These are phyloP conservation scores for Acrobasis consociella DNA, from an alignment of 2,888 invertebrate genomes.

Conservation along the genomic window DNA sequence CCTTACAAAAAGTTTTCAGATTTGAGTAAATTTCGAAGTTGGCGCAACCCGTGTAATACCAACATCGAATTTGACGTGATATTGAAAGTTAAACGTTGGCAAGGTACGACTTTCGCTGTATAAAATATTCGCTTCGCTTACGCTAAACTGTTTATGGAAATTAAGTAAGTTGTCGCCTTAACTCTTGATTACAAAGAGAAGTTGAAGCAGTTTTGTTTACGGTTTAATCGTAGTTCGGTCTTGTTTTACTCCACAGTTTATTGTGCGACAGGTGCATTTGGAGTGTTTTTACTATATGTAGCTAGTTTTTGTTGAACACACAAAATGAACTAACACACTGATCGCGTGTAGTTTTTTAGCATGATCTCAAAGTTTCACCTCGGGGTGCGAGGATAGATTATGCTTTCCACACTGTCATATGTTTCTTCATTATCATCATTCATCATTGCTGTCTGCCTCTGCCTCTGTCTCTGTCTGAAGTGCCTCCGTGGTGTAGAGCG, in stretches of 20 bases:
- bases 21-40: neutral
- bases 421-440: no score
- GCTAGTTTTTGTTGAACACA: neutral
- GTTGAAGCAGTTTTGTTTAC: slow-evolving; percentile 67
- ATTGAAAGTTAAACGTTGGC: slow-evolving; percentile 42
- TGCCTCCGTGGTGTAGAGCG: no score
- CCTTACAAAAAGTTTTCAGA: neutral
- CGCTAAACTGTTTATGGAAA: slow-evolving; percentile 72
- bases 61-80: slow-evolving; percentile 30
- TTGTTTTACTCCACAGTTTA: slow-evolving; percentile 51
- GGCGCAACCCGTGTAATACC: slow-evolving; percentile 14
- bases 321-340: no score
- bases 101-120: slow-evolving; percentile 51
- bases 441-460: no score
- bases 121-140: slow-evolving; percentile 57
- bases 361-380: no score
- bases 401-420: no score
- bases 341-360: no score
- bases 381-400: no score
- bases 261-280: slow-evolving; percentile 48
- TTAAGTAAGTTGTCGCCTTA: slow-evolving; percentile 71
- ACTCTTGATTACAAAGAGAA: slow-evolving; percentile 72
- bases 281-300: neutral
- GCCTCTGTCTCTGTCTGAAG: no score
- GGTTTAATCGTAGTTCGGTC: slow-evolving; percentile 62